Percentiles rank a stretch among this genome's conserved stretches.
These are phyloP conservation scores for Tichodroma muraria DNA, from an alignment of 2,113 vertebrate species.

Conservation along the genomic window DNA sequence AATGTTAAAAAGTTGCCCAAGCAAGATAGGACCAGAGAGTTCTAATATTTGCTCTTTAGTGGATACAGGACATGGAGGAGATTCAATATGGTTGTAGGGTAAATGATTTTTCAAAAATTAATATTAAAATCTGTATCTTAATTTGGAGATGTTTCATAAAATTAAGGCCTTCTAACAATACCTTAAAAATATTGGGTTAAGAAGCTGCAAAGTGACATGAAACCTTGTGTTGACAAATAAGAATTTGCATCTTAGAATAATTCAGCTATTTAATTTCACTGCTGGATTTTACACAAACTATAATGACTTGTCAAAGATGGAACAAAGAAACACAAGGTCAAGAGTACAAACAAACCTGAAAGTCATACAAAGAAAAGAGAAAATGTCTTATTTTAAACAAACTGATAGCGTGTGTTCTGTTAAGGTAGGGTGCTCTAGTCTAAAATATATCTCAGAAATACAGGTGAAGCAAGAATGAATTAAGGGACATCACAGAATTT, in stretches of 20 bases:
- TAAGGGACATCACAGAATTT: not conserved
- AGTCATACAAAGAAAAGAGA: not conserved
- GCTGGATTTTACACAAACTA: not conserved
- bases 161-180: not conserved
- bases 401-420: not conserved
- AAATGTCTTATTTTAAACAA: not conserved
- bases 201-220: not conserved
- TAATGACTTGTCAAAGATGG: not conserved
- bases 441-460: not conserved
- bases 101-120: not conserved
- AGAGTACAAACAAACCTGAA: not conserved
- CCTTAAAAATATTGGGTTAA: not conserved
- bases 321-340: not conserved
- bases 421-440: not conserved
- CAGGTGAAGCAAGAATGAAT: not conserved
- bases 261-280: not conserved
- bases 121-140: not conserved
- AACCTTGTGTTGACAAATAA: not conserved
- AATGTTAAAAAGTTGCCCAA: not conserved
- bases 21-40: not conserved
- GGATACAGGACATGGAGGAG: accelerated
- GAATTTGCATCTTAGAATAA: not conserved
- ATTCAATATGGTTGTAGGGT: not conserved
- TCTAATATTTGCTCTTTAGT: not conserved
- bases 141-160: not conserved